Conservation (phyloP, 1,140 invertebrate species). For the Propsilocerus akamusi region DNA sequence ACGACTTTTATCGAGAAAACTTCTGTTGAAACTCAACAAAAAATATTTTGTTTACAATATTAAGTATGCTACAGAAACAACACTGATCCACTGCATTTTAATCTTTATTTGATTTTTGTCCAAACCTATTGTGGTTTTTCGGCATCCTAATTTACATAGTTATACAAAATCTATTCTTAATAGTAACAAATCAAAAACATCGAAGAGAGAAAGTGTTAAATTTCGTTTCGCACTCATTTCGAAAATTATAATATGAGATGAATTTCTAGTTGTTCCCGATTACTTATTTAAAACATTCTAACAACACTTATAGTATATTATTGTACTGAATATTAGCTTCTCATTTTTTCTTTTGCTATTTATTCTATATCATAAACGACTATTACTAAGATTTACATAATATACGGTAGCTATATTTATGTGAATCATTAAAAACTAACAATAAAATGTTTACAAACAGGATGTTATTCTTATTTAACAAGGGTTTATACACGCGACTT, state of each 20-base stretch:
- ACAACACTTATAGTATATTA: background rate
- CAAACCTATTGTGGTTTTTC: background rate
- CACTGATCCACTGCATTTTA: constrained; percentile 8
- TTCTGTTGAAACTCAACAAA: background rate
- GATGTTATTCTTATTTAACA: too few relatives aligned
- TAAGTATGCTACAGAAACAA: constrained; percentile 6
- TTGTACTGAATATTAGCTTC: background rate
- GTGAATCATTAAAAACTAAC: too few relatives aligned
- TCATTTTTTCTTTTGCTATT: background rate
- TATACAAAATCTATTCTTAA: background rate
- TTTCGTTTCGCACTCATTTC: background rate
- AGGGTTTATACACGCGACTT: background rate
- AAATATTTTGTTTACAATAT: background rate
- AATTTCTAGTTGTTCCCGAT: background rate
- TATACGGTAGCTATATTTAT: too few relatives aligned
- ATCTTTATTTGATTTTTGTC: background rate
- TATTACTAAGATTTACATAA: too few relatives aligned
- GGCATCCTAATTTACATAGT: background rate
- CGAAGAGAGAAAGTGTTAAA: constrained; percentile 1
- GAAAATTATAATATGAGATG: background rate
- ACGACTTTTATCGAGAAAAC: background rate
- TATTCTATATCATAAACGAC: background rate
- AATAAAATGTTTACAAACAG: too few relatives aligned
- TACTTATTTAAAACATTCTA: background rate
- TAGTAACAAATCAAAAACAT: background rate